phyloP scores from a whole-genome alignment of 2,113 vertebrate species.

The Pagrus major region DNA sequence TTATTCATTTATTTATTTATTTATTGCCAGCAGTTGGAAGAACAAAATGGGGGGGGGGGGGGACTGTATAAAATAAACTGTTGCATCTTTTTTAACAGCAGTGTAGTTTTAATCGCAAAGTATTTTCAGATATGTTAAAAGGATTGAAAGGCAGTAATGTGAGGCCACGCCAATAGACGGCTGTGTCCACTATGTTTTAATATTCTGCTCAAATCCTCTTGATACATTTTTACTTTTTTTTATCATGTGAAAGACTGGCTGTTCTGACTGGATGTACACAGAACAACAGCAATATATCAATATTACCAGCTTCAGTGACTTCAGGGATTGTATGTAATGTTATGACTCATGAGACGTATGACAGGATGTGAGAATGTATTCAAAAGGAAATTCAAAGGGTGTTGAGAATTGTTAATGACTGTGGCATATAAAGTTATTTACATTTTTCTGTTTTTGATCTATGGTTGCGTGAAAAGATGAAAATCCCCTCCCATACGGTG shows the following conservation, averaged over 20 bases:
- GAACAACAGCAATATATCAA: background rate
- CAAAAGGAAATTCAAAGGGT: background rate
- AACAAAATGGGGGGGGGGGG: too few relatives aligned
- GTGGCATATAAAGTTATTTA: background rate
- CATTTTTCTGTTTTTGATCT: background rate
- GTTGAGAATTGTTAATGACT: background rate
- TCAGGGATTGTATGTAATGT: conserved; percentile 27
- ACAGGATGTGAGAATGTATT: background rate
- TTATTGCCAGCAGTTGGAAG: too few relatives aligned
- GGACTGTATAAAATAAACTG: background rate
- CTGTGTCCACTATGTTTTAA: background rate
- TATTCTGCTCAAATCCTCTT: background rate
- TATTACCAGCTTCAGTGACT: background rate
- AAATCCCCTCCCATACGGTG: background rate
- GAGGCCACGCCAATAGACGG: background rate
- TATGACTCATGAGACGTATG: background rate
- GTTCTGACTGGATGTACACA: background rate
- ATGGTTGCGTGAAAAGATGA: background rate
- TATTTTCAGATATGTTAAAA: background rate
- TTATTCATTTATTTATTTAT: too few relatives aligned
- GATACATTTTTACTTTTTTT: background rate
- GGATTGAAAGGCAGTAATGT: background rate
- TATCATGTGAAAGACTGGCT: background rate
- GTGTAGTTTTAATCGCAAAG: too few relatives aligned
- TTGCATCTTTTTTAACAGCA: background rate